Evolutionary conservation across 1,140 invertebrate genomes (phyloP).

Genomic region (Cotesia vestalis): DNA sequence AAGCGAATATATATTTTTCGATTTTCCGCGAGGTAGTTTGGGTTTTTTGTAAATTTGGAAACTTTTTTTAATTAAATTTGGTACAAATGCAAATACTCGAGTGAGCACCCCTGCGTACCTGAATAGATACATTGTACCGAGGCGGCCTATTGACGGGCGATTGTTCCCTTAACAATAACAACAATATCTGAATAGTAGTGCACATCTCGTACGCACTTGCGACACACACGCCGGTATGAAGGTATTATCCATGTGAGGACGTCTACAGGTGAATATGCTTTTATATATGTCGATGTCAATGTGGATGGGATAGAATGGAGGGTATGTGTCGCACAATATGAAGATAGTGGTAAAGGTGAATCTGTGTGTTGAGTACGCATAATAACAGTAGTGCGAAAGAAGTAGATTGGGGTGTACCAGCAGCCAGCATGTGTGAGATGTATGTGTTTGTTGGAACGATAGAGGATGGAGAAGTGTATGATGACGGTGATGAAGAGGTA

Average conservation of each 20-base stretch:
- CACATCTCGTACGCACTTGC: constrained; percentile 58
- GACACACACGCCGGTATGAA: constrained; percentile 27
- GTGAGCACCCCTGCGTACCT: constrained; percentile 65
- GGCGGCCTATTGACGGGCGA: constrained; percentile 65
- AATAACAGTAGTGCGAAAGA: neutral
- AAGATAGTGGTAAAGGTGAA: constrained; percentile 19
- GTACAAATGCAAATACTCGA: constrained; percentile 41
- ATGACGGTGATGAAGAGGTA: constrained; percentile 30
- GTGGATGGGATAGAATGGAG: neutral
- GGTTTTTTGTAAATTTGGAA: neutral
- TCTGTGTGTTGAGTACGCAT: neutral
- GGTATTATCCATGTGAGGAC: constrained; percentile 1
- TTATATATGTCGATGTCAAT: constrained; percentile 28
- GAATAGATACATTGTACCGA: constrained; percentile 66
- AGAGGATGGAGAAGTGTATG: neutral
- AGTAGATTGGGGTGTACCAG: neutral
- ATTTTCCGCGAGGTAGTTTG: too few relatives aligned
- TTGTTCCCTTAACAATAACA: constrained; percentile 67
- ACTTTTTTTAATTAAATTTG: constrained; percentile 43
- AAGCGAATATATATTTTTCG: too few relatives aligned
- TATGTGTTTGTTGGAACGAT: constrained; percentile 12
- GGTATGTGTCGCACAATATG: too few relatives aligned
- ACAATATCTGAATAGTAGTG: constrained; percentile 66
- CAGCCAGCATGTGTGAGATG: neutral
- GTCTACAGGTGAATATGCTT: constrained; percentile 6